phyloP scores from a whole-genome alignment of 2,797 vertebrate genomes.

The Alfaro cultratus region DNA sequence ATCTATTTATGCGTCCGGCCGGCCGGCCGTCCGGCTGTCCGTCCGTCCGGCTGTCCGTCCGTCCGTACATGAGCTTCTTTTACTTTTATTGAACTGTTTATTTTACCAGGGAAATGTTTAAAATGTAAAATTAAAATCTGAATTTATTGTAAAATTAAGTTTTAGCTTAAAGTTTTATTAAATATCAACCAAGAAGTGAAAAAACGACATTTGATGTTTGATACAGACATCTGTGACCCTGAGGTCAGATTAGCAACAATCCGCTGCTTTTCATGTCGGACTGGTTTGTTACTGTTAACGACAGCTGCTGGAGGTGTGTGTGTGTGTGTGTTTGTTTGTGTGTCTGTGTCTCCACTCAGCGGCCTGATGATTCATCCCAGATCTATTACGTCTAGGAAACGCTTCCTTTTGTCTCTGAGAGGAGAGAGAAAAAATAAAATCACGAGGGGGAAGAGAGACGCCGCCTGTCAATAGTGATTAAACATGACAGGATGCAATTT shows the following conservation, averaged over 20 bases:
- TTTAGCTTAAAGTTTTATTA: neutral
- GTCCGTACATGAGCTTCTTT: neutral
- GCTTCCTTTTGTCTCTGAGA: conserved; percentile 64
- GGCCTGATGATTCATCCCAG: conserved; percentile 73
- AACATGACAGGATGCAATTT: conserved; percentile 77
- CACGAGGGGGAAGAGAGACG: conserved; percentile 50
- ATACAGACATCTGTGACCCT: neutral
- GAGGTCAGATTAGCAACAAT: conserved; percentile 3
- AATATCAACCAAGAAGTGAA: neutral
- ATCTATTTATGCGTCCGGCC: too few relatives aligned
- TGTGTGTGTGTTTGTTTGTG: neutral
- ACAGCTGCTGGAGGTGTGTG: conserved; percentile 14
- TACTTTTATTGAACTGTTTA: neutral
- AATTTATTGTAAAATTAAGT: neutral
- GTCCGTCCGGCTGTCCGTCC: too few relatives aligned
- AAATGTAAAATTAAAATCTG: neutral
- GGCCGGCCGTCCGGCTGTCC: too few relatives aligned
- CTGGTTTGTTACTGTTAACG: conserved; percentile 6
- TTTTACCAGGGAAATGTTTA: neutral
- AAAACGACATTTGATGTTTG: neutral
- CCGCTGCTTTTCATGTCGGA: neutral
- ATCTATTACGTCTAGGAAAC: conserved; percentile 64
- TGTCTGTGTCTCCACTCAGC: conserved; percentile 20
- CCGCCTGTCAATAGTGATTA: conserved; percentile 75
- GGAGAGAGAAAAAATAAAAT: conserved; percentile 35